phyloP scores from a whole-genome alignment of 1,140 invertebrate genomes.

The Leptinotarsa defecta region DNA sequence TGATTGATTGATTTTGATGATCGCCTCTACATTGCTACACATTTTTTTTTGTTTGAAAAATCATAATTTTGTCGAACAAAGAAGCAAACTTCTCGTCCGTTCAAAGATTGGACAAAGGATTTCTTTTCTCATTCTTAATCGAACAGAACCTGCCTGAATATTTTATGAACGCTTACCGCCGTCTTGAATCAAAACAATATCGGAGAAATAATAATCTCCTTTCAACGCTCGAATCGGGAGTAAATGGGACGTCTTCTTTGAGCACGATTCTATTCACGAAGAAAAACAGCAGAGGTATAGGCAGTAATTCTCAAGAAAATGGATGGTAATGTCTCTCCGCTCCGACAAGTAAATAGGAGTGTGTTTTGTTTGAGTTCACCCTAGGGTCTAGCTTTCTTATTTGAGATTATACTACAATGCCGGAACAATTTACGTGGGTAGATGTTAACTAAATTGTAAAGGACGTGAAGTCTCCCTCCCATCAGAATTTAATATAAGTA shows the following conservation, averaged over 20 bases:
- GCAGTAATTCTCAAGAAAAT: background rate
- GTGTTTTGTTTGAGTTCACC: background rate
- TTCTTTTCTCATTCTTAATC: no score
- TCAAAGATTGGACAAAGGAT: no score
- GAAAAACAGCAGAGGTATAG: background rate
- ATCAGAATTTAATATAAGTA: background rate
- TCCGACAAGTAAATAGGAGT: background rate
- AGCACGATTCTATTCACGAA: background rate
- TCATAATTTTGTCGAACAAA: no score
- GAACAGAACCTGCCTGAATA: no score
- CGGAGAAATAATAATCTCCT: background rate
- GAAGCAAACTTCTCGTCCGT: no score
- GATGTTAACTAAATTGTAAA: background rate
- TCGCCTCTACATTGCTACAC: no score
- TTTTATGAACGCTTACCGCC: no score
- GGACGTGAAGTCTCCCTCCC: background rate
- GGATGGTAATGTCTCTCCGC: background rate
- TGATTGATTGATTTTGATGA: no score
- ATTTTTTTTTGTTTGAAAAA: no score
- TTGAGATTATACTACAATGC: background rate
- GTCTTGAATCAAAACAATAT: background rate
- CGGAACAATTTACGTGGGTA: background rate
- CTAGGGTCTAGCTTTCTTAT: background rate
- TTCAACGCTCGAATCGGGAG: background rate
- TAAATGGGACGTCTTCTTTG: slow-evolving; percentile 1